These are phyloP conservation scores for Platyura marginata DNA, from an alignment of 1,140 invertebrate genomes.

Conservation along the genomic window DNA sequence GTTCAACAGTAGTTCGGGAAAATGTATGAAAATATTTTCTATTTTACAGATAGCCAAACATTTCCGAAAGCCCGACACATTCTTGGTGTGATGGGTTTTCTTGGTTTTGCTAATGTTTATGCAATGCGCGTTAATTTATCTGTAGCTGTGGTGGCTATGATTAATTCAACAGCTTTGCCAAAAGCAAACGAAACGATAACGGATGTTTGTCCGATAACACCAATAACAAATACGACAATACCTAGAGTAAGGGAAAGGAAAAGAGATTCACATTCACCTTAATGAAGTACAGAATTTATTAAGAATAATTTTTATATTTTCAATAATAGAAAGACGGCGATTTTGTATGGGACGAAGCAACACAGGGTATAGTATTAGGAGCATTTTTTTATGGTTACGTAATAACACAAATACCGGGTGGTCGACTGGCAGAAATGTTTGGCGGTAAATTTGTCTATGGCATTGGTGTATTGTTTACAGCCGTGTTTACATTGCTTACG, in stretches of 20 bases:
- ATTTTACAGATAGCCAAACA: no score
- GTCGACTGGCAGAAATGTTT: constrained; percentile 56
- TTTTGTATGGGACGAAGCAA: constrained; percentile 58
- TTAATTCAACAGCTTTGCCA: constrained; percentile 51
- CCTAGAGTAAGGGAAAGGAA: constrained; percentile 37
- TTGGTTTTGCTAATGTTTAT: constrained; percentile 69
- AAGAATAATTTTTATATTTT: no score
- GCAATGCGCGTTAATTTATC: constrained; percentile 84
- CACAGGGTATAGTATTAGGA: constrained; percentile 63
- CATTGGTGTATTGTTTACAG: constrained; percentile 52
- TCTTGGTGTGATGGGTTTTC: constrained; percentile 59
- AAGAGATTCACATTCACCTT: no score
- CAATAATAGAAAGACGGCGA: constrained; percentile 39
- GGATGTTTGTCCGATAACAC: constrained; percentile 37
- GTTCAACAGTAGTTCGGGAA: no score
- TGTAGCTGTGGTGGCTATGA: constrained; percentile 88
- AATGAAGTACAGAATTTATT: no score
- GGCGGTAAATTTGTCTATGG: constrained; percentile 68
- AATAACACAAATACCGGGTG: constrained; percentile 70
- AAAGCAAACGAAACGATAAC: constrained; percentile 31
- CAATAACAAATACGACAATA: constrained; percentile 30
- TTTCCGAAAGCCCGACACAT: constrained; percentile 46
- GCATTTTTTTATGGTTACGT: constrained; percentile 79
- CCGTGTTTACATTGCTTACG: constrained; percentile 56
- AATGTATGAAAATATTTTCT: no score